Evolutionary conservation across 2,113 vertebrate genomes (phyloP).

Genomic region (Montifringilla adamsi): DNA sequence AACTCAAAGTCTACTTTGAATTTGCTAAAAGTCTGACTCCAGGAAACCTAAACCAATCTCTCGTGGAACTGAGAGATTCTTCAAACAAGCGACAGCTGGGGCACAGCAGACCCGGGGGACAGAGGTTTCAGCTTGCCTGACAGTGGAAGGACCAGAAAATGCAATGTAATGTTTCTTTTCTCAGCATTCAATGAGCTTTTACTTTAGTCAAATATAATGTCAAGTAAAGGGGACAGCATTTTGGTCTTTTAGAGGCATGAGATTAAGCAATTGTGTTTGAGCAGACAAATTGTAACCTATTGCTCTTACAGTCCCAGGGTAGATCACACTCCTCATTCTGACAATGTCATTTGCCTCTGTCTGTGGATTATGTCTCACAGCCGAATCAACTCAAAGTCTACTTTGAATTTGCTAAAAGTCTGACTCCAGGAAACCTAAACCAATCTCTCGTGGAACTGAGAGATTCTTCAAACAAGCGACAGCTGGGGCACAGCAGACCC

Average conservation of each 20-base stretch:
- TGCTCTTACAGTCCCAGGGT: background rate
- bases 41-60: background rate
- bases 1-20: background rate
- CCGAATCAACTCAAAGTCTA: background rate
- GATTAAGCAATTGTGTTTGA: background rate
- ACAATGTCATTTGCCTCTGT: background rate
- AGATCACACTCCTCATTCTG: background rate
- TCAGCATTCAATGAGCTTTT: background rate
- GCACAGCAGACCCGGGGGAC: background rate
- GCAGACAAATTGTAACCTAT: background rate
- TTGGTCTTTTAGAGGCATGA: background rate
- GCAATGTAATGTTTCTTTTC: accelerated
- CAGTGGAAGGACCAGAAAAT: background rate
- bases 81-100: background rate
- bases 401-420: background rate
- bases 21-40: background rate
- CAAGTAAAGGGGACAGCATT: background rate
- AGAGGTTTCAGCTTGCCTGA: background rate
- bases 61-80: background rate
- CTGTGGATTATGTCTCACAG: background rate
- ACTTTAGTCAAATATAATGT: background rate
- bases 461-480: background rate
- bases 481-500: background rate
- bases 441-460: background rate
- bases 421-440: background rate